Percentiles rank a stretch among this genome's conserved stretches.
Evolutionary conservation across 2,113 vertebrate genomes (phyloP).

Genomic region (Salvelinus sp.): DNA sequence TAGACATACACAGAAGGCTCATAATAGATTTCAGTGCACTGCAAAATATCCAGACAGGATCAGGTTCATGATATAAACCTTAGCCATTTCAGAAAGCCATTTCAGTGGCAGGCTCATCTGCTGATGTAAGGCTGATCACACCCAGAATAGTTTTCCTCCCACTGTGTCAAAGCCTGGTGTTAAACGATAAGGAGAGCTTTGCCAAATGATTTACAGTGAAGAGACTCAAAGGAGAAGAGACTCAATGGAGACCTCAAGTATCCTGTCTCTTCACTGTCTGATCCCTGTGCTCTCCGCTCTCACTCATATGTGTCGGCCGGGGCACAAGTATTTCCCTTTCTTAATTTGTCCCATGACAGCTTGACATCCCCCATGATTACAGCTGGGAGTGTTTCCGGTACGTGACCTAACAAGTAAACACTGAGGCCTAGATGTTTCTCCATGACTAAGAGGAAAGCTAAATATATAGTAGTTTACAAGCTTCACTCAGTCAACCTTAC

Average conservation of each 20-base stretch:
- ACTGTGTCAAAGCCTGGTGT: not conserved
- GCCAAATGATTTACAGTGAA: not conserved
- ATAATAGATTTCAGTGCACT: not conserved
- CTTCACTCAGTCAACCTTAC: not conserved
- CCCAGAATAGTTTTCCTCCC: not conserved
- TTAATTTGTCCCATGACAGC: not conserved
- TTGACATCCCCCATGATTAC: not conserved
- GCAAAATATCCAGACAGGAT: not conserved
- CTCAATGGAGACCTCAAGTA: conserved; percentile 22
- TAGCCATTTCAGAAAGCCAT: not conserved
- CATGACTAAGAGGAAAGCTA: not conserved
- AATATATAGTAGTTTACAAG: not conserved
- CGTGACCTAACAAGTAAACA: no score
- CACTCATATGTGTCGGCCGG: not conserved
- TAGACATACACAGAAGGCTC: not conserved
- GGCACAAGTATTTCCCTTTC: not conserved
- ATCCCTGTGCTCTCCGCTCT: not conserved
- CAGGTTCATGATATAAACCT: not conserved
- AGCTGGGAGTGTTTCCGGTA: not conserved
- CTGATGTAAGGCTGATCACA: not conserved
- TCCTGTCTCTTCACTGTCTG: conserved; percentile 11
- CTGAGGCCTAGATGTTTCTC: no score
- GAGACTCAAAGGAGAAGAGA: conserved; percentile 8
- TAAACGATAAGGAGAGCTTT: not conserved
- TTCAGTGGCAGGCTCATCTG: not conserved